Conservation (phyloP, 2,888 invertebrate species). For the Oconnorella tubifera region DNA sequence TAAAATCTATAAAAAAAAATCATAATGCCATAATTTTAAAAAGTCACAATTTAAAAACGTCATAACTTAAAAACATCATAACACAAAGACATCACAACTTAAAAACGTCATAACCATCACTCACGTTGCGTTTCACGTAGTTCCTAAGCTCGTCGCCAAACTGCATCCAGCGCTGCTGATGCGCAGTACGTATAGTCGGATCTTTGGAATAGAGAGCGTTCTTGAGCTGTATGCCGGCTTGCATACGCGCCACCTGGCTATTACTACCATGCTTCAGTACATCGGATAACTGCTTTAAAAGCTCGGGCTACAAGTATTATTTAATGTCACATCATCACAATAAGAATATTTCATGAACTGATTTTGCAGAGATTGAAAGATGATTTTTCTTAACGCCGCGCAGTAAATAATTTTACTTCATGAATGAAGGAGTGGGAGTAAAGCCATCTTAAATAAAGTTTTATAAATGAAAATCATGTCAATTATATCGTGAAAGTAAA, state of each 20-base stretch:
- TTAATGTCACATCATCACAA: too few species aligned
- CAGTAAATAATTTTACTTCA: too few species aligned
- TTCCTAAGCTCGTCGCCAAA: slow-evolving; percentile 80
- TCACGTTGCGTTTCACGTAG: slow-evolving; percentile 92
- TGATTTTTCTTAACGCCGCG: too few species aligned
- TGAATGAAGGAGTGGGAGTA: too few species aligned
- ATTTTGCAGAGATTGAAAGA: too few species aligned
- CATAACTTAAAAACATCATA: not conserved
- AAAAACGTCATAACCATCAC: slow-evolving; percentile 42
- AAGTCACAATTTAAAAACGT: not conserved
- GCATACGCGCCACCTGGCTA: slow-evolving; percentile 92
- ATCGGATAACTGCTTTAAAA: slow-evolving; percentile 88
- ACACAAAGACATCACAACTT: not conserved
- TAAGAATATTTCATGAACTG: too few species aligned
- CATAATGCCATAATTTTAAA: not conserved
- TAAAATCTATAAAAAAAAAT: too few species aligned
- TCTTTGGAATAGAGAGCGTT: slow-evolving; percentile 97
- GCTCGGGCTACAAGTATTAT: slow-evolving; percentile 68
- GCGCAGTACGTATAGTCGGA: slow-evolving; percentile 70
- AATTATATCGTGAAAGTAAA: too few species aligned
- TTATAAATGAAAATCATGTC: too few species aligned
- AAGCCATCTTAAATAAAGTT: too few species aligned
- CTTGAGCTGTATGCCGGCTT: slow-evolving; percentile 91
- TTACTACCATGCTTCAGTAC: slow-evolving; percentile 83
- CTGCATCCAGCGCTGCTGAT: slow-evolving; percentile 88